Conservation (phyloP, 2,888 invertebrate genomes). For the Ennomos erosarius region DNA sequence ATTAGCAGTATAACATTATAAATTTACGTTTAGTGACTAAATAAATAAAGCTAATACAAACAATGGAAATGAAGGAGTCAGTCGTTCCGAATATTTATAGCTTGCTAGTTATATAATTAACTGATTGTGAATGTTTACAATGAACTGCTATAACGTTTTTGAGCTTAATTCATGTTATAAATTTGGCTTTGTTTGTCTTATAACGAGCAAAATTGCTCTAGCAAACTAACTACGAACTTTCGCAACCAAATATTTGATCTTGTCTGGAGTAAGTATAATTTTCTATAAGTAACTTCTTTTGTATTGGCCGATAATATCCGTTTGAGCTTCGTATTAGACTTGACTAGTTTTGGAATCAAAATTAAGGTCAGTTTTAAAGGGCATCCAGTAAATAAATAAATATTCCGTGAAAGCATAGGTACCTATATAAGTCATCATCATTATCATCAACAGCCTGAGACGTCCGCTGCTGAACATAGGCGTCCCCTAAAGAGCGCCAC, state of each 20-base stretch:
- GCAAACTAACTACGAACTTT: constrained; percentile 7
- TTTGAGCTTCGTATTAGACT: background rate
- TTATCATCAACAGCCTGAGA: no score
- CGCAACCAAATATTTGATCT: constrained; percentile 1
- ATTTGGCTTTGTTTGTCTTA: constrained; percentile 33
- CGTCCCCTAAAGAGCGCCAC: no score
- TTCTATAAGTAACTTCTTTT: constrained; percentile 1
- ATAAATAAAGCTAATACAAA: constrained; percentile 33
- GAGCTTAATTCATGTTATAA: constrained; percentile 30
- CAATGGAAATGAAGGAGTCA: constrained; percentile 18
- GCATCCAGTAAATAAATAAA: no score
- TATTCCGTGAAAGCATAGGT: no score
- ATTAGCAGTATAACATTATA: constrained; percentile 23
- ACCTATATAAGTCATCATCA: no score
- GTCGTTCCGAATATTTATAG: constrained; percentile 48
- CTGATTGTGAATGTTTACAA: constrained; percentile 50
- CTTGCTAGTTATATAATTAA: constrained; percentile 47
- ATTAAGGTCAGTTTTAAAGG: no score
- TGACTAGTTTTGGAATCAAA: no score
- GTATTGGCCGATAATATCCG: background rate
- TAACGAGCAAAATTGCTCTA: constrained; percentile 11
- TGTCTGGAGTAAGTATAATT: background rate
- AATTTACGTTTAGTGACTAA: constrained; percentile 18
- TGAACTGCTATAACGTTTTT: constrained; percentile 46
- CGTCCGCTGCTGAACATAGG: no score